phyloP scores from a whole-genome alignment of 2,888 invertebrate species.

The Malachius bipustulatus region DNA sequence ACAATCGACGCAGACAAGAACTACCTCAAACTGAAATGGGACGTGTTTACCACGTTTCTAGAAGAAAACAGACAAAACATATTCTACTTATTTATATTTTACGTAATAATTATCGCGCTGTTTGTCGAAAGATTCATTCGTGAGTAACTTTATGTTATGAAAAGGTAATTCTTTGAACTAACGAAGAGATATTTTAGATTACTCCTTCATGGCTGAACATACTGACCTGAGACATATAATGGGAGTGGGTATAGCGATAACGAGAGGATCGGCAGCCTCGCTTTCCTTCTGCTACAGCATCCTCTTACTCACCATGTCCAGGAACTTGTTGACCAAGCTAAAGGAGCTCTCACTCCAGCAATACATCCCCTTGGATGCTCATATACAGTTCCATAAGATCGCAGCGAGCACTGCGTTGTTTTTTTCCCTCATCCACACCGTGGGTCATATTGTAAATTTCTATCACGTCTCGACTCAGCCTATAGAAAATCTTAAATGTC shows the following conservation, averaged over 20 bases:
- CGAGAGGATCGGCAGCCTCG: constrained; percentile 87
- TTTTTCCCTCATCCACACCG: constrained; percentile 83
- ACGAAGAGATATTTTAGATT: too few species aligned
- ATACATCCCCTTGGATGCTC: constrained; percentile 86
- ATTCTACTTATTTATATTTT: constrained; percentile 88
- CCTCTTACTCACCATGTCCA: constrained; percentile 82
- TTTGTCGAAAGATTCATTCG: constrained; percentile 91
- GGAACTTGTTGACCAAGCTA: constrained; percentile 81
- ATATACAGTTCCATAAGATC: constrained; percentile 95
- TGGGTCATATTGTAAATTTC: constrained; percentile 93
- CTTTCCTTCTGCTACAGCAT: constrained; percentile 90
- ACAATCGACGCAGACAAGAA: constrained; percentile 56
- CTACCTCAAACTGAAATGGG: constrained; percentile 70
- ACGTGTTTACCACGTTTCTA: constrained; percentile 77
- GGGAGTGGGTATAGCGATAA: constrained; percentile 94
- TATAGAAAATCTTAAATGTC: constrained; percentile 78
- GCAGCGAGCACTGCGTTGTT: constrained; percentile 90
- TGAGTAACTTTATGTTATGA: too few species aligned
- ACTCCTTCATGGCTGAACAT: constrained; percentile 93
- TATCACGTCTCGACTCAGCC: constrained; percentile 96
- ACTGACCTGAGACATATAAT: constrained; percentile 90
- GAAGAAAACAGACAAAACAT: constrained; percentile 95
- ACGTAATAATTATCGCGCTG: constrained; percentile 85
- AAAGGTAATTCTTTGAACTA: constrained; percentile 9
- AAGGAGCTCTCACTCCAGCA: constrained; percentile 91